A percentile compares a stretch with the other conserved stretches of the same genome.
phyloP scores from a whole-genome alignment of 2,888 invertebrate species.

The Gonocerus acuteangulatus region DNA sequence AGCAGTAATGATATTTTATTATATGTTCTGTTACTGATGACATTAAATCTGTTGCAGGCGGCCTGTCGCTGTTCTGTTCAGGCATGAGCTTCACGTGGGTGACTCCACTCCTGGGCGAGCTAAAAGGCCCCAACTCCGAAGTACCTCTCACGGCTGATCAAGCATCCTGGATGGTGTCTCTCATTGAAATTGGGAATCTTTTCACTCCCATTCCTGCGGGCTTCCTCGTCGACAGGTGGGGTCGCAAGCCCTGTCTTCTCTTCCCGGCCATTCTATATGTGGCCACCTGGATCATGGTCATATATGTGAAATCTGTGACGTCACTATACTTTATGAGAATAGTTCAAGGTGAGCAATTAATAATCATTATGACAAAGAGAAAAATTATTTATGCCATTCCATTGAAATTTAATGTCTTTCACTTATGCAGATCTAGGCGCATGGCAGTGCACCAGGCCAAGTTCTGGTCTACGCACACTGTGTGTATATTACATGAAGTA shows the following conservation, averaged over 20 bases:
- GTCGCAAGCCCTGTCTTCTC: constrained; percentile 34
- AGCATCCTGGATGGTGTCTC: constrained; percentile 38
- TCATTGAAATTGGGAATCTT: constrained; percentile 38
- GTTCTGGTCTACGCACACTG: too few species aligned
- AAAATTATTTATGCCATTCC: too few species aligned
- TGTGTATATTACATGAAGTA: too few species aligned
- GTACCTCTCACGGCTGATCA: constrained; percentile 32
- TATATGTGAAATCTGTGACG: constrained; percentile 27
- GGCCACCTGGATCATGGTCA: constrained; percentile 33
- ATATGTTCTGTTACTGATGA: too few species aligned
- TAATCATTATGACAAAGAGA: too few species aligned
- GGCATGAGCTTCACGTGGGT: constrained; percentile 37
- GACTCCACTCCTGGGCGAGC: constrained; percentile 33
- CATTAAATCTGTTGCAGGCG: constrained; percentile 30
- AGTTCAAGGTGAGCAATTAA: constrained; percentile 36
- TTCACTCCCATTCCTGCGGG: constrained; percentile 38
- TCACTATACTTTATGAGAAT: constrained; percentile 35
- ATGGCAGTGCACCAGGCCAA: too few species aligned
- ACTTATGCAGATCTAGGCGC: too few species aligned
- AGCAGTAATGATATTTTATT: too few species aligned
- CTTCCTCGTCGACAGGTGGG: constrained; percentile 34
- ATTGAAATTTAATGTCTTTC: too few species aligned
- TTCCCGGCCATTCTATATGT: constrained; percentile 33
- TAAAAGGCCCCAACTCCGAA: constrained; percentile 31
- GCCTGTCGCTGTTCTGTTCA: constrained; percentile 36